Base-by-base conservation (phyloP, 92 coral and sea anemone species). In the Bergia sp. region DNA sequence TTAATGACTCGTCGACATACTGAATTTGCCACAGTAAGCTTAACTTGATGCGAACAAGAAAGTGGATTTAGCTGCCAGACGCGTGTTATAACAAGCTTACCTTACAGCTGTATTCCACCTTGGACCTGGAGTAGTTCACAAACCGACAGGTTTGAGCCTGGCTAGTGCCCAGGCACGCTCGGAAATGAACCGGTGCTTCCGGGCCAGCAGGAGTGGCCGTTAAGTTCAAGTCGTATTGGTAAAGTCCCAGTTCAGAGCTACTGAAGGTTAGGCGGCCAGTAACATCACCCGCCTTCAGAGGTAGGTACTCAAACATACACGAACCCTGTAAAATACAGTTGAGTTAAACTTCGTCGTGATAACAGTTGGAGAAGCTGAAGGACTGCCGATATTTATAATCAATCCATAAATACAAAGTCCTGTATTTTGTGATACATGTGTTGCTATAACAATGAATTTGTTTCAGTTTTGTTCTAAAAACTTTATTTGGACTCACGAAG, bases 141-240 rank as follows among this genome's bases (percentile, higher is more conserved):
- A 97, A 97, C 20, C 99, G 97, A 88, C 99, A 97, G 11, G 98
- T 93, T 78, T 97, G 99, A 58, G 81, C 90, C 80, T 97, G 99
- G 82, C 91, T 91, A 3, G 96, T 92, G n/a, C 99, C 99, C 87
- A 97, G 96, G 79, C 91, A 94, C 2, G 98, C 95, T 11, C 98
- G 95, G 86, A 97, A 97, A 85, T 97, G 99, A 69, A 97, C 99
- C 40, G 98, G 97, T 21, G 98, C 95, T 82, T 97, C 99, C 7
- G 98, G 96, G 1, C 99, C 99, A 21, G 99, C 99, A n/a, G 95
- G 89, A 3, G 99, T 95, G 66, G 98, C 99, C 40, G 96, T 94
- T 69, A 97, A 85, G 77, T 87, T 87, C 69, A 97, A 94, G 82
- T 97, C 99, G 81, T 97, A 97, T 76, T 95, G 99, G 72, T 97